Evolutionary conservation across 2,113 vertebrate genomes (phyloP).

Genomic region (Nothoprocta pentlandii): DNA sequence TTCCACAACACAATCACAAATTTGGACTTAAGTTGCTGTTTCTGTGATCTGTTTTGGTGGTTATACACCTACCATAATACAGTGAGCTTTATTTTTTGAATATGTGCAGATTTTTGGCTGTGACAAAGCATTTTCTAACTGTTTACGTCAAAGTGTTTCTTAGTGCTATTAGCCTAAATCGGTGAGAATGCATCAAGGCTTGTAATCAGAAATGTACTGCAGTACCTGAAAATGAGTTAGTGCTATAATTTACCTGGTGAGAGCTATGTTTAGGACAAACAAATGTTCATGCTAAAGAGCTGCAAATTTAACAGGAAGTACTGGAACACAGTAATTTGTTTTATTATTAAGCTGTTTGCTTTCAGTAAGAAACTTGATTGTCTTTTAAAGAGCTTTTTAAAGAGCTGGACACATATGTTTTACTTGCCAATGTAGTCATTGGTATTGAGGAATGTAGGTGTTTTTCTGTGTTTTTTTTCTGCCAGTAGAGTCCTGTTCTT

Average conservation of each 20-base stretch:
- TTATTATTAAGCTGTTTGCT: background rate
- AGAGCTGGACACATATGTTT: background rate
- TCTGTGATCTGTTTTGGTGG: background rate
- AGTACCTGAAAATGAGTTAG: background rate
- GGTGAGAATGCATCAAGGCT: background rate
- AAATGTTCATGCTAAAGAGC: background rate
- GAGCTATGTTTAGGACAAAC: background rate
- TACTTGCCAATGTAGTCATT: background rate
- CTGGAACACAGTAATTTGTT: background rate
- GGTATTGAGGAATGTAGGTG: background rate
- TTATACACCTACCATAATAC: background rate
- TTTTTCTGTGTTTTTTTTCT: background rate
- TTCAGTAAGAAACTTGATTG: background rate
- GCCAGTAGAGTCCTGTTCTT: background rate
- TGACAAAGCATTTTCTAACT: background rate
- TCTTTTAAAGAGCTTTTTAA: background rate
- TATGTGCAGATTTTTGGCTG: background rate
- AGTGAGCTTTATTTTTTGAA: fast-evolving
- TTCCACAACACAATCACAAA: background rate
- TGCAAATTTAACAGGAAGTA: background rate
- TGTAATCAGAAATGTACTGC: background rate
- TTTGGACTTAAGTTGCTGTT: background rate
- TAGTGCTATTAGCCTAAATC: background rate
- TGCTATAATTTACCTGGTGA: background rate
- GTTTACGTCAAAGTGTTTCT: fast-evolving